Evolutionary conservation across 1,140 invertebrate genomes (phyloP).

Genomic region (Cecropterus lyciades): DNA sequence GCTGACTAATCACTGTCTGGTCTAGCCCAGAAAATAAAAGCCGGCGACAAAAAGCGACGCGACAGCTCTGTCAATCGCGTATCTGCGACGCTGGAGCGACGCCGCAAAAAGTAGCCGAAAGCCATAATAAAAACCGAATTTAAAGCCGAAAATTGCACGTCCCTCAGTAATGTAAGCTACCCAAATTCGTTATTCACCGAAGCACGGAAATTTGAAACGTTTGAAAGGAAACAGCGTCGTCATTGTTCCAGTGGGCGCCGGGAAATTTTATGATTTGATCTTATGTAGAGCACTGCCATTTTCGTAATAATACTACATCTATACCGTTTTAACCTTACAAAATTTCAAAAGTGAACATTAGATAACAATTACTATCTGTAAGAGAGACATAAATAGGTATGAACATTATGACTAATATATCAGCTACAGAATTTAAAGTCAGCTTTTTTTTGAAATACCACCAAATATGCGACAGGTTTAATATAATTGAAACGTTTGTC

Average conservation of each 20-base stretch:
- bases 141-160: constrained; percentile 57
- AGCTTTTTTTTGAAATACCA: constrained; percentile 15
- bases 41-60: constrained; percentile 46
- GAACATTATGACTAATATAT: background rate
- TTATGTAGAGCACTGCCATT: too few relatives aligned
- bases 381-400: background rate
- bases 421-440: too few relatives aligned
- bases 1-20: constrained; percentile 57
- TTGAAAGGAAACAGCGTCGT: constrained; percentile 44
- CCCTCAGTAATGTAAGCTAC: constrained; percentile 46
- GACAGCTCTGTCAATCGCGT: constrained; percentile 62
- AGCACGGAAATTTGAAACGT: constrained; percentile 44
- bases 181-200: constrained; percentile 54
- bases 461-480: background rate
- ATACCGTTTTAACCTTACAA: background rate
- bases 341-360: too few relatives aligned
- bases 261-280: constrained; percentile 16
- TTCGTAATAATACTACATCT: too few relatives aligned
- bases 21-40: constrained; percentile 55
- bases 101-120: constrained; percentile 36
- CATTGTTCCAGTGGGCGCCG: constrained; percentile 20
- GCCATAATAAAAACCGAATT: constrained; percentile 51
- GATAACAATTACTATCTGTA: too few relatives aligned
- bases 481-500: constrained; percentile 34
- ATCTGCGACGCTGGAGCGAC: constrained; percentile 31